phyloP scores from a whole-genome alignment of 2,888 invertebrate genomes.

The Automeris io region DNA sequence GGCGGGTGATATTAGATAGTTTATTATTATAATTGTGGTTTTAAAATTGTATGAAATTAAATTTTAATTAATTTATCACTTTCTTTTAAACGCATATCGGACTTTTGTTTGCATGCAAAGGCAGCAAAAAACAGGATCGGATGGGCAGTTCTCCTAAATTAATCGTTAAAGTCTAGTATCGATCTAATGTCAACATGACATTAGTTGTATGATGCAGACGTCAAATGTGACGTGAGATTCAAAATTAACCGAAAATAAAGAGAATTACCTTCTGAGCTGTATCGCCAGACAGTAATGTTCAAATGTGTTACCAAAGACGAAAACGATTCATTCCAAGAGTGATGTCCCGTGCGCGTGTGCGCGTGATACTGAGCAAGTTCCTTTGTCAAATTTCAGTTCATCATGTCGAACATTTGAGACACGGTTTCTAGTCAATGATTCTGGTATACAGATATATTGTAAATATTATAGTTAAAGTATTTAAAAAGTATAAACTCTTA shows the following conservation, averaged over 20 bases:
- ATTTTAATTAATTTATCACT: slow-evolving; percentile 24
- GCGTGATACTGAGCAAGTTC: slow-evolving; percentile 38
- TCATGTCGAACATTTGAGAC: slow-evolving; percentile 49
- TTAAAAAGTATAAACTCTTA: slow-evolving; percentile 48
- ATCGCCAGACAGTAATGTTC: slow-evolving; percentile 42
- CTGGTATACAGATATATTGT: slow-evolving; percentile 61
- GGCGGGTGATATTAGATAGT: slow-evolving; percentile 70
- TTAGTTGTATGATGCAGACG: too few relatives aligned
- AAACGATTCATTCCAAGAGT: slow-evolving; percentile 50
- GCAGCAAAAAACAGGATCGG: neutral
- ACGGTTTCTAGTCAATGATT: slow-evolving; percentile 70
- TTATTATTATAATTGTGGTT: slow-evolving; percentile 39
- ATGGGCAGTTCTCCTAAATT: slow-evolving; percentile 11
- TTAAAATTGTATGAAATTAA: slow-evolving; percentile 30
- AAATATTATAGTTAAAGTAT: slow-evolving; percentile 57
- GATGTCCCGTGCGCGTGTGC: slow-evolving; percentile 16
- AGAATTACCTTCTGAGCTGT: too few relatives aligned
- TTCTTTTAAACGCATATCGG: slow-evolving; percentile 12
- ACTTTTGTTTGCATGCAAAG: neutral
- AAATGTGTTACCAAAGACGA: slow-evolving; percentile 68
- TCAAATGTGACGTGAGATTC: too few relatives aligned
- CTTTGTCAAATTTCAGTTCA: slow-evolving; percentile 41
- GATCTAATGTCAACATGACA: too few relatives aligned
- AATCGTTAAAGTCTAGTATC: too few relatives aligned
- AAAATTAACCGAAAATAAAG: too few relatives aligned